A percentile compares a stretch with the other conserved stretches of the same genome.
Conservation (phyloP, 2,113 vertebrate genomes). For the Polypterus bichir region DNA sequence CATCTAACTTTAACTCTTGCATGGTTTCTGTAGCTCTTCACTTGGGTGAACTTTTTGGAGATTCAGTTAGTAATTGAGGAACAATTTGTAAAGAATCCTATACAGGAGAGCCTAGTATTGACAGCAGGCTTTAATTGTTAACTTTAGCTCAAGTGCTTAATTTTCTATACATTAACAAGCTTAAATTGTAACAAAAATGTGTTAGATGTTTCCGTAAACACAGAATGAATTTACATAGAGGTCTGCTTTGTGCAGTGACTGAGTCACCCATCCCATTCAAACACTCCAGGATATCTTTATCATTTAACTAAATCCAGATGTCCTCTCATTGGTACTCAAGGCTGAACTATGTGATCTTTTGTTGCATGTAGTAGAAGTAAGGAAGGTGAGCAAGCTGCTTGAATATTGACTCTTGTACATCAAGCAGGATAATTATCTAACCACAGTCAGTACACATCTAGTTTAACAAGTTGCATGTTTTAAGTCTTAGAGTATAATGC, state of each 20-base stretch:
- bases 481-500: slow-evolving; percentile 1
- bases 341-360: background rate
- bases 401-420: background rate
- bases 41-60: too few relatives aligned
- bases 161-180: too few relatives aligned
- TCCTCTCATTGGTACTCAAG: background rate
- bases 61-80: too few relatives aligned
- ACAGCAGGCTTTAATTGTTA: too few relatives aligned
- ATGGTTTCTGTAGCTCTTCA: too few relatives aligned
- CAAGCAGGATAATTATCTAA: background rate
- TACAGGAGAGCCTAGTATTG: too few relatives aligned
- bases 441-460: background rate
- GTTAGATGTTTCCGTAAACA: too few relatives aligned
- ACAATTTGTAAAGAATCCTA: too few relatives aligned
- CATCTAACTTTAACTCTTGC: too few relatives aligned
- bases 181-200: too few relatives aligned
- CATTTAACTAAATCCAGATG: slow-evolving; percentile 15
- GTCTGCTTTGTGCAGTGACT: background rate
- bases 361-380: slow-evolving; percentile 6
- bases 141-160: too few relatives aligned
- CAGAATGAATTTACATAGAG: too few relatives aligned
- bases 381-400: slow-evolving; percentile 1
- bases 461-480: background rate
- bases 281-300: background rate
- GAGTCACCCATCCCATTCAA: background rate